Evolutionary conservation across 2,888 invertebrate species (phyloP), one percentile per base, ranked within the genome.

Genomic region (Euplexia lucipara): DNA sequence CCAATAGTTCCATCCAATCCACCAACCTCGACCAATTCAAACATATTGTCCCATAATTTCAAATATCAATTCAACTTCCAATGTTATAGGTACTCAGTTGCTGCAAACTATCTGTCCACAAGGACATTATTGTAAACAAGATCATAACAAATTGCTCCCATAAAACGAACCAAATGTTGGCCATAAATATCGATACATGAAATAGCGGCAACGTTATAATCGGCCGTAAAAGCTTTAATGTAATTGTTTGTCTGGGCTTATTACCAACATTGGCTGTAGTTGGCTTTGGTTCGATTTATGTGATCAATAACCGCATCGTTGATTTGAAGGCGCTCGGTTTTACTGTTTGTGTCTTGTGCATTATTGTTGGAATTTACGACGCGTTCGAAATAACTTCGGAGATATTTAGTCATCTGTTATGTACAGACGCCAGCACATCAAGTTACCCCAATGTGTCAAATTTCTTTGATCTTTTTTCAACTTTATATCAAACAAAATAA

Each of bases 111-210:
- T 52, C 35, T 22, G 52, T 58, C 59, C 20, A 47, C 47, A 35
- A 57, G 34, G 44, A 58, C 51, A 67, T 52, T 71, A 81, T 60
- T 70, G 77, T 70, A 75, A 80, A 78, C 81, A 75, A 75, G 62
- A 79, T 73, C 64, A 75, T 79, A 80, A 80, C 81, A 82, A 75
- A 83, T 81, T 78, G 64, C 62, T 45, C 53, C 53, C 52, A 72
- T 83, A 83, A 84, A 84, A 59, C 35, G 20, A 41, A 49, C 71
- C 75, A 70, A 79, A 70, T 80, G 72, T 77, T 72, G 51, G 52
- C 44, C 48, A 34, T 81, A 74, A 82, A 81, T 75, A 80, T 78
- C 51, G 73, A 49, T 67, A 75, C 70, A 75, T 71, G 69, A 71
- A 68, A 80, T 69, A 73, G 47, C 72, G 63, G 48, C 66, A 41